phyloP scores from a whole-genome alignment of 2,888 invertebrate species.

The Drosophila parthenogenetica region DNA sequence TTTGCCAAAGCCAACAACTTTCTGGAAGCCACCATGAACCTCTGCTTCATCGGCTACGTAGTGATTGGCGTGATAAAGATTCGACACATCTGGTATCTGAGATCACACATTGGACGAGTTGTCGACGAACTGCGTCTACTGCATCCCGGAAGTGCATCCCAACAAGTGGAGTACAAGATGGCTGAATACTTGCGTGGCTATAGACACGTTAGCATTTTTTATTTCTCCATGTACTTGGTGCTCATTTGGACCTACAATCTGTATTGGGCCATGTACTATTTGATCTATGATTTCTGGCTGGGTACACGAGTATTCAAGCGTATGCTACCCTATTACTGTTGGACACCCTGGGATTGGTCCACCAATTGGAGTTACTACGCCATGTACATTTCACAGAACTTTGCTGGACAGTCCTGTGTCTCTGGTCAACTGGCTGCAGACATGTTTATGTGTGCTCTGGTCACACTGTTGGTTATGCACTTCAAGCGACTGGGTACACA shows the following conservation, averaged over 20 bases:
- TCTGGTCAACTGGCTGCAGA: slow-evolving; percentile 78
- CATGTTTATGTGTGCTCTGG: slow-evolving; percentile 77
- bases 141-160: slow-evolving; percentile 57
- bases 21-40: slow-evolving; percentile 77
- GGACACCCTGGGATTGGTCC: slow-evolving; percentile 79
- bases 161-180: slow-evolving; percentile 56
- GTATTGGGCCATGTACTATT: slow-evolving; percentile 66
- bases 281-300: slow-evolving; percentile 68
- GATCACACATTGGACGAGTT: slow-evolving; percentile 55
- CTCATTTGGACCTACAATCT: slow-evolving; percentile 82
- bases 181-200: slow-evolving; percentile 44
- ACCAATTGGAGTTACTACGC: slow-evolving; percentile 67
- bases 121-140: slow-evolving; percentile 64
- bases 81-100: slow-evolving; percentile 65
- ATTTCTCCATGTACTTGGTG: slow-evolving; percentile 67
- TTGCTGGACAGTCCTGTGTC: slow-evolving; percentile 74
- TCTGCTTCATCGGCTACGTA: slow-evolving; percentile 77
- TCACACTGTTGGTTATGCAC: slow-evolving; percentile 82
- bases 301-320: slow-evolving; percentile 49
- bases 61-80: slow-evolving; percentile 78
- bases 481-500: slow-evolving; percentile 65
- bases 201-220: slow-evolving; percentile 64
- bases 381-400: slow-evolving; percentile 68
- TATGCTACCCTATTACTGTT: slow-evolving; percentile 73
- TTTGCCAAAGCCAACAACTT: slow-evolving; percentile 71